Conservation (phyloP, 1,140 invertebrate species). For the Conus betulinus region DNA sequence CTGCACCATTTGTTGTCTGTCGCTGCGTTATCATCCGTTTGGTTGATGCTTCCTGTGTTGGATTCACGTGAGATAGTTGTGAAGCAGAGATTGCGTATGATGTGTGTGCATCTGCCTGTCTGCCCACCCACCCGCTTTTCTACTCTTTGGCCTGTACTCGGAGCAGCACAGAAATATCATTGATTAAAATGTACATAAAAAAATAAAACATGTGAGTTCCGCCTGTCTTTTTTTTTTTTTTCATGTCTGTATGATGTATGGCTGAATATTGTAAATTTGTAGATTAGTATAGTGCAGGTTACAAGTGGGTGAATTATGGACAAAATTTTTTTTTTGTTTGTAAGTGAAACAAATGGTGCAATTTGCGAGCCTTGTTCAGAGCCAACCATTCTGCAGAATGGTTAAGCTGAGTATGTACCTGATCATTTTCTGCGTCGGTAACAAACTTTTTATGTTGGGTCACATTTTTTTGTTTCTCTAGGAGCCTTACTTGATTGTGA, state of each 20-base stretch:
- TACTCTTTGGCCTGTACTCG: slow-evolving; percentile 33
- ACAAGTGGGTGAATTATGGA: neutral
- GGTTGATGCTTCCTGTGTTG: slow-evolving; percentile 28
- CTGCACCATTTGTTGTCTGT: slow-evolving; percentile 12
- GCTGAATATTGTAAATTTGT: neutral
- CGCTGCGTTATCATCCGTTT: neutral
- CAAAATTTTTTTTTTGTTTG: no score
- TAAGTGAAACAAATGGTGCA: no score
- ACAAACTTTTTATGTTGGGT: no score
- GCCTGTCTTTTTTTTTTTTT: neutral
- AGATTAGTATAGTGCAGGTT: neutral
- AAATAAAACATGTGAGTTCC: neutral
- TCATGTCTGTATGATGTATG: neutral
- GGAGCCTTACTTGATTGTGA: no score
- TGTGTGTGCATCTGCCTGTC: slow-evolving; percentile 22
- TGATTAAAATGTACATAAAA: slow-evolving; percentile 37
- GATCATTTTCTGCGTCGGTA: no score
- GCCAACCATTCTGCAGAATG: no score
- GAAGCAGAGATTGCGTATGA: neutral
- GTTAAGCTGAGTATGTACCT: no score
- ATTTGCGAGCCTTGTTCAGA: no score
- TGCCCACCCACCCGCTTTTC: slow-evolving; percentile 17
- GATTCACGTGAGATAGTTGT: neutral
- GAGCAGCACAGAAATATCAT: slow-evolving; percentile 36
- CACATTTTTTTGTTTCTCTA: no score